Evolutionary conservation across 2,113 vertebrate species (phyloP).

Genomic region (Rhea americana): DNA sequence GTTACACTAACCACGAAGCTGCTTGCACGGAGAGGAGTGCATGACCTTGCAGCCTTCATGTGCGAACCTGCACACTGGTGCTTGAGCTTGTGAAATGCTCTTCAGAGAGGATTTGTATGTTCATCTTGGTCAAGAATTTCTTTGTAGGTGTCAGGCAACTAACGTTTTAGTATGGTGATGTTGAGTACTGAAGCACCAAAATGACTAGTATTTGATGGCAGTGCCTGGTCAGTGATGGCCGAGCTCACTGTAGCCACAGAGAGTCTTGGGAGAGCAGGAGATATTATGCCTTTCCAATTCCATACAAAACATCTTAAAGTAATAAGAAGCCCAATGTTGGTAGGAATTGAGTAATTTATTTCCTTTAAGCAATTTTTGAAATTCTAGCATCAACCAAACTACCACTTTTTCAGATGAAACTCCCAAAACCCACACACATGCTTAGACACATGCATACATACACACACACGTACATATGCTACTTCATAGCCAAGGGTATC

Average conservation of each 20-base stretch:
- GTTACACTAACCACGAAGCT: too few relatives aligned
- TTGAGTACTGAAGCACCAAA: not conserved
- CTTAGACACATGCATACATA: too few relatives aligned
- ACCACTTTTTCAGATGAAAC: not conserved
- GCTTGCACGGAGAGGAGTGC: not conserved
- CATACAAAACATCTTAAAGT: not conserved
- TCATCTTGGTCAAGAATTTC: not conserved
- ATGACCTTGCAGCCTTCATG: not conserved
- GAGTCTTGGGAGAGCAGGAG: not conserved
- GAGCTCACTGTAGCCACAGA: not conserved
- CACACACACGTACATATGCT: rapidly evolving
- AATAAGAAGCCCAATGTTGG: not conserved
- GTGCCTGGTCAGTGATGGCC: not conserved
- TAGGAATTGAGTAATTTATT: not conserved
- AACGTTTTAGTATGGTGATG: not conserved
- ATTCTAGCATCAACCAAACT: not conserved
- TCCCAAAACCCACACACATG: too few relatives aligned
- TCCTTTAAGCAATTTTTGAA: not conserved
- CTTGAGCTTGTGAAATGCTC: not conserved
- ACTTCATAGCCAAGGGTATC: not conserved
- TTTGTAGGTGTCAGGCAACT: conserved; percentile 4
- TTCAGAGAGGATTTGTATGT: not conserved
- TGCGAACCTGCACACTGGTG: not conserved
- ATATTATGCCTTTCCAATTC: not conserved
- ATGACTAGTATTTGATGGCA: not conserved